These are phyloP conservation scores for Presbytis comata DNA, from an alignment of 2,797 vertebrate species.

Conservation along the genomic window DNA sequence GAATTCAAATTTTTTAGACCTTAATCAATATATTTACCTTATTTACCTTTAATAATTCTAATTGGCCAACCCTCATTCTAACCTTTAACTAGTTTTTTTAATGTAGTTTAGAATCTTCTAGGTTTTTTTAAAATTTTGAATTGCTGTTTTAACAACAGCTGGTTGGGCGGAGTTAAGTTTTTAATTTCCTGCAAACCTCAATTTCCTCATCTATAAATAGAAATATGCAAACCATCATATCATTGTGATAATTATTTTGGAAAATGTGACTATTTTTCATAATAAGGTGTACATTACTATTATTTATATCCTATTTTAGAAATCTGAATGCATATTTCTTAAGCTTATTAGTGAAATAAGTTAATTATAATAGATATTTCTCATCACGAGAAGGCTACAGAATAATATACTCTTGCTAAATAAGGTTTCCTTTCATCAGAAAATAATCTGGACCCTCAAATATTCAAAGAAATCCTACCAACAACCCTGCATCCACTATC, in stretches of 20 bases:
- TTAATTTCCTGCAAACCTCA: neutral
- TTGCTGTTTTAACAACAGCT: neutral
- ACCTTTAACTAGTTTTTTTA: neutral
- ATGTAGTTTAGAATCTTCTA: neutral
- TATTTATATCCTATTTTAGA: neutral
- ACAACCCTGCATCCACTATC: neutral
- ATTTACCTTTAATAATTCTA: neutral
- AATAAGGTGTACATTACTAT: neutral
- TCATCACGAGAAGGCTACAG: neutral
- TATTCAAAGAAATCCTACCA: neutral
- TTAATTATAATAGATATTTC: neutral
- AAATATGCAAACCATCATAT: neutral
- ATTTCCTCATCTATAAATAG: neutral
- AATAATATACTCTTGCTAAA: neutral
- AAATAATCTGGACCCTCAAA: neutral
- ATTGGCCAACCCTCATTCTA: neutral
- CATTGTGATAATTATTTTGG: neutral
- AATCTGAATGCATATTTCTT: neutral
- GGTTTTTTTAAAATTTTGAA: neutral
- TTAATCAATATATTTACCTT: neutral
- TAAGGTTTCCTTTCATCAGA: neutral
- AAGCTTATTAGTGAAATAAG: neutral
- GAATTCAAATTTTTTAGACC: neutral
- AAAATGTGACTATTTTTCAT: neutral
- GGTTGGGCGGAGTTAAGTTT: neutral